A percentile compares a stretch with the other conserved stretches of the same genome.
Conservation (phyloP, 2,797 vertebrate genomes). For the Oryzias sinensis region DNA sequence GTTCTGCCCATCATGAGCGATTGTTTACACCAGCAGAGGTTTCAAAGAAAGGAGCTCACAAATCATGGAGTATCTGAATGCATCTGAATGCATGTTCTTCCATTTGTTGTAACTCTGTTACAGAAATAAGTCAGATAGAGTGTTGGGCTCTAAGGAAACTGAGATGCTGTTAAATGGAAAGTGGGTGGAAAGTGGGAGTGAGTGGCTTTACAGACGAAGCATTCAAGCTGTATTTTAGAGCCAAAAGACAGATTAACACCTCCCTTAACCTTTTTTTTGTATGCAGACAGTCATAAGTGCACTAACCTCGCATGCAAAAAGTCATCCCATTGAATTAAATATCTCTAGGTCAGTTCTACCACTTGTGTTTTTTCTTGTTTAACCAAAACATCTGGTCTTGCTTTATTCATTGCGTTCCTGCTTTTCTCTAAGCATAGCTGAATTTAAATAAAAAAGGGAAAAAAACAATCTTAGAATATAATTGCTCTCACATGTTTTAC, state of each 20-base stretch:
- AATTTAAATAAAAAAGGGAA: slow-evolving; percentile 13
- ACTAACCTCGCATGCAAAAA: slow-evolving; percentile 10
- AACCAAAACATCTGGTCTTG: slow-evolving; percentile 45
- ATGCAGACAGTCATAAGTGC: slow-evolving; percentile 16
- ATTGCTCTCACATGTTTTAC: slow-evolving; percentile 47
- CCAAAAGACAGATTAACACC: slow-evolving; percentile 32
- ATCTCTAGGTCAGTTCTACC: slow-evolving; percentile 26
- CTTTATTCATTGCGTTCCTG: slow-evolving; percentile 34
- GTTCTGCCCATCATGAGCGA: slow-evolving; percentile 18
- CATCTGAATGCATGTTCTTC: slow-evolving; percentile 17
- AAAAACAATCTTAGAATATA: slow-evolving; percentile 22
- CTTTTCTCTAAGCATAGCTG: slow-evolving; percentile 31
- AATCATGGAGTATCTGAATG: slow-evolving; percentile 10
- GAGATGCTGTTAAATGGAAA: slow-evolving; percentile 40
- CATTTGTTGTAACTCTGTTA: slow-evolving; percentile 27
- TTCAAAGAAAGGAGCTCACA: slow-evolving; percentile 3
- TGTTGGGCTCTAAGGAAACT: slow-evolving; percentile 24
- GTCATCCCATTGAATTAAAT: slow-evolving; percentile 27
- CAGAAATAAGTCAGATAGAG: slow-evolving; percentile 32
- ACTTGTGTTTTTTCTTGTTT: slow-evolving; percentile 36
- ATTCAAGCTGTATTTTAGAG: slow-evolving; percentile 32
- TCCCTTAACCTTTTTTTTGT: slow-evolving; percentile 20
- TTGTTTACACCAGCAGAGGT: slow-evolving; percentile 35
- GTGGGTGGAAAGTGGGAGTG: slow-evolving; percentile 56
- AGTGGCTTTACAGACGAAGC: slow-evolving; percentile 44